Base-by-base conservation (phyloP, 23 tunicate genomes). In the Halocynthia aurantium region DNA sequence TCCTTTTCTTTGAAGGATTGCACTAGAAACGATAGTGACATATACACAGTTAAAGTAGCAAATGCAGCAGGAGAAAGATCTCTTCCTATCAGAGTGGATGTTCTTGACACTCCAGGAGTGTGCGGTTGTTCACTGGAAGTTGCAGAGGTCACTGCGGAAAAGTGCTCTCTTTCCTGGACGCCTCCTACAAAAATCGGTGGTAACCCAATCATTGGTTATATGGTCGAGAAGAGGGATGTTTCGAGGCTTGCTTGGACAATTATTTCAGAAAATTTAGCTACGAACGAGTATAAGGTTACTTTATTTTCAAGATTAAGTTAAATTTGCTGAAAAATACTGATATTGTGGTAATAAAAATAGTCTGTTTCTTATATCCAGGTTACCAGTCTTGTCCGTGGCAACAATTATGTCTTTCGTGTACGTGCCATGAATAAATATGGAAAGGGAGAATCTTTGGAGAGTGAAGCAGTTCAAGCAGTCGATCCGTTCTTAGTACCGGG, bases 341-440 rank as follows among this genome's bases (percentile, higher is more conserved):
- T 58, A 58, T 2, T 58, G 64, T 13, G 17, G 64, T 58, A 4
- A n/a, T 58, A 58, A 13, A 60, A 60, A 60, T 60, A 60, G 64
- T 60, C 2, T 57, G 62, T 12, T 13, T 12, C 22, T 67, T 11
- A 31, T 67, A 11, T 67, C 22, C 86, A 86, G 75, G 91, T 85
- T 19, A 72, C 92, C 10, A 82, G 88, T 15, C 73, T 94, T 58
- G 50, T 80, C 6, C 76, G 76, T 5, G 86, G 87, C 40, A 81
- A 82, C 57, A 96, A 94, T 78, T 94, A 88, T 85, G 61, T 83
- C 13, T 94, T 94, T 82, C 82, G 96, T 55, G 74, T 94, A 20
- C 82, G 84, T 22, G 99, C 99, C 7, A 86, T 78, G 20, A 94
- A 94, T 76, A 88, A 94, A 60, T 79, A 84, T 67, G 99, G 99